Conservation (phyloP, 2,113 vertebrate genomes). For the Psettodes erumei region DNA sequence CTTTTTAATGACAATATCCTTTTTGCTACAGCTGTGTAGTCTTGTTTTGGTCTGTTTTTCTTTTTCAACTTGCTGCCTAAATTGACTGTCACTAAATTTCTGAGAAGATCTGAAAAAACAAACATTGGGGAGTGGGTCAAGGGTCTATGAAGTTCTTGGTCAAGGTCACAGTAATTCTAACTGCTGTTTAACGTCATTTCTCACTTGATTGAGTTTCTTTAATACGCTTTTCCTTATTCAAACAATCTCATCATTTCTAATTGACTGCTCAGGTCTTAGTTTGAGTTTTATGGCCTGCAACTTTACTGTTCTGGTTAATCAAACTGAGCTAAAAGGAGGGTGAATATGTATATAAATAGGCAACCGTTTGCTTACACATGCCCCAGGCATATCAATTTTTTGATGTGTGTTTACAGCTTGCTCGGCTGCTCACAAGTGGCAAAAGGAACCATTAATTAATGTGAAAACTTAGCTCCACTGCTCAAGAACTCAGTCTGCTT, state of each 20-base stretch:
- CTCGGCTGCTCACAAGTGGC: background rate
- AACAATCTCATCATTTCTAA: too few species aligned
- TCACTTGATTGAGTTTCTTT: too few species aligned
- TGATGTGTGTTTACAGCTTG: background rate
- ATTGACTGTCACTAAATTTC: slow-evolving; percentile 13
- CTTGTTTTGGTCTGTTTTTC: background rate
- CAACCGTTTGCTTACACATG: too few species aligned
- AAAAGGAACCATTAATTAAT: background rate
- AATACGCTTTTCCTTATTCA: too few species aligned
- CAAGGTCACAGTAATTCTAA: background rate
- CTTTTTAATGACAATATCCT: slow-evolving; percentile 42
- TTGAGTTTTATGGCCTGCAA: too few species aligned
- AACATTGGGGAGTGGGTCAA: background rate
- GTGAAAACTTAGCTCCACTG: background rate
- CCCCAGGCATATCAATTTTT: background rate
- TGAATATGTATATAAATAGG: too few species aligned
- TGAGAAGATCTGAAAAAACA: background rate
- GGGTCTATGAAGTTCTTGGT: background rate
- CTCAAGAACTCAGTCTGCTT: background rate
- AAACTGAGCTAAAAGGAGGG: too few species aligned
- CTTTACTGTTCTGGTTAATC: too few species aligned
- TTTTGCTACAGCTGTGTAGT: slow-evolving; percentile 4
- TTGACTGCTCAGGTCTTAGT: too few species aligned
- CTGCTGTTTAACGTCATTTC: too few species aligned
- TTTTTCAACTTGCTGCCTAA: slow-evolving; percentile 5